Evolutionary conservation across 1,140 invertebrate species (phyloP).

Genomic region (Pachypsylla venusta): DNA sequence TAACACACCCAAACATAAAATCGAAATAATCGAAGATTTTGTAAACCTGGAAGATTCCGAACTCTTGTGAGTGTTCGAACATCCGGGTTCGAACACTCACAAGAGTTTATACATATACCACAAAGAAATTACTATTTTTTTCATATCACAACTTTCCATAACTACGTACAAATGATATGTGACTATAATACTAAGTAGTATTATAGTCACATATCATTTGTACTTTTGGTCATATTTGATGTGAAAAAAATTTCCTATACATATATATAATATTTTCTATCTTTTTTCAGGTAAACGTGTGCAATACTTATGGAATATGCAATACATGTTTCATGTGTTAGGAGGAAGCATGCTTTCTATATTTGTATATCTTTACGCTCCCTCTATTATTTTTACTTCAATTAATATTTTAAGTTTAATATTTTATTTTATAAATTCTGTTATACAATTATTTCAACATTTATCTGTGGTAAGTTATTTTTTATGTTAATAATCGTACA

Average conservation of each 20-base stretch:
- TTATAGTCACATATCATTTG: not conserved
- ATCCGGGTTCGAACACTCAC: too few species aligned
- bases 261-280: not conserved
- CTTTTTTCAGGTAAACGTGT: not conserved
- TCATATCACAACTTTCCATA: too few species aligned
- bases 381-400: not conserved
- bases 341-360: not conserved
- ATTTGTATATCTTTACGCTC: not conserved
- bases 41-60: too few species aligned
- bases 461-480: constrained; percentile 7
- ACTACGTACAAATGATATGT: too few species aligned
- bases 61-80: too few species aligned
- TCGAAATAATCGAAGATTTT: too few species aligned
- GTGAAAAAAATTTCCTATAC: constrained; percentile 2
- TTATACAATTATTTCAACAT: not conserved
- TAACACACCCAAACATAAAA: too few species aligned
- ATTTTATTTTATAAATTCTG: not conserved
- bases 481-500: too few species aligned
- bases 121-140: too few species aligned
- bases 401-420: not conserved
- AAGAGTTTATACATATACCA: too few species aligned
- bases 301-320: not conserved
- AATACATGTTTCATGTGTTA: not conserved
- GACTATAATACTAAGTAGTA: too few species aligned
- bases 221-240: not conserved